Percentiles rank a stretch among this genome's conserved stretches.
Conservation (phyloP, 2,888 invertebrate species). For the Scrobipalpa atriplicella region DNA sequence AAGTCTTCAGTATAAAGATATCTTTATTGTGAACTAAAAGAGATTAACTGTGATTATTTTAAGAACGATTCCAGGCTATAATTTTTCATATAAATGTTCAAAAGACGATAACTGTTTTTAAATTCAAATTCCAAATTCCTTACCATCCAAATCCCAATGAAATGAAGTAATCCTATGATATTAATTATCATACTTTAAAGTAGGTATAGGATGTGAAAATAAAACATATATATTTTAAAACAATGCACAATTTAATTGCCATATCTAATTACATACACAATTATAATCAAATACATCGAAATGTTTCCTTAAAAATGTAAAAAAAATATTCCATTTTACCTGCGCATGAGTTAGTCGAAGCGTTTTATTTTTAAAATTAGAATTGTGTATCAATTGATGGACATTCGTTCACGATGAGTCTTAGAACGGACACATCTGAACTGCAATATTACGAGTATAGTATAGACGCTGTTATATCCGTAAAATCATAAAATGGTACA, state of each 20-base stretch:
- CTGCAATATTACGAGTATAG: conserved; percentile 32
- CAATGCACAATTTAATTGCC: conserved; percentile 71
- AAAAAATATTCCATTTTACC: conserved; percentile 23
- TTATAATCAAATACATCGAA: conserved; percentile 68
- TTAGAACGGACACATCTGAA: conserved; percentile 71
- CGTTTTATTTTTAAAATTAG: conserved; percentile 51
- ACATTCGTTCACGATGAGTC: conserved; percentile 59
- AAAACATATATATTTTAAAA: conserved; percentile 29
- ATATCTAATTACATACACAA: conserved; percentile 79
- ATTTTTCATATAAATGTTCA: conserved; percentile 34
- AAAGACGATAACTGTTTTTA: conserved; percentile 10
- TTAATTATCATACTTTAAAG: too few relatives aligned
- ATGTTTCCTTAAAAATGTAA: conserved; percentile 42
- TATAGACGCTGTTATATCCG: conserved; percentile 10
- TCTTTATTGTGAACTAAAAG: conserved; percentile 9
- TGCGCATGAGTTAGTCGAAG: conserved; percentile 40
- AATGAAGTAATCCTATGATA: too few relatives aligned
- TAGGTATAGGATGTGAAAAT: not conserved
- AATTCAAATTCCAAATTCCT: conserved; percentile 8
- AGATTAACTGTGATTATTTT: conserved; percentile 34
- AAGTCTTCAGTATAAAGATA: not conserved
- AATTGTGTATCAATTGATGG: conserved; percentile 77
- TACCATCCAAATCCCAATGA: not conserved
- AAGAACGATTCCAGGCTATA: conserved; percentile 32
- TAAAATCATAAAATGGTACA: not conserved